A percentile compares a stretch with the other conserved stretches of the same genome.
Evolutionary conservation across 2,888 invertebrate species (phyloP).

Genomic region (Alcis repandata): DNA sequence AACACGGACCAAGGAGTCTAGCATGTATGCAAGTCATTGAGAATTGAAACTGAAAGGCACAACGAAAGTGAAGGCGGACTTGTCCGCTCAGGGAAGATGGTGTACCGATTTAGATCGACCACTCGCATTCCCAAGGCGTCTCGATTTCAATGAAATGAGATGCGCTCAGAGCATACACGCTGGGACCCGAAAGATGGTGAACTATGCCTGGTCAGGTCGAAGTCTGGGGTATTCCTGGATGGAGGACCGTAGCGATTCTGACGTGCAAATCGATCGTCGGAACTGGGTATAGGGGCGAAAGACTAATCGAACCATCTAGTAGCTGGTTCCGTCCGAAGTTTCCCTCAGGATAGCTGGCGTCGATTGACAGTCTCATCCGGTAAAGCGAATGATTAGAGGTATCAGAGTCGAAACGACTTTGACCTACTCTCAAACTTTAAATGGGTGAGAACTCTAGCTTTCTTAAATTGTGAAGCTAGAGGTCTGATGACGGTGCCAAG

Average conservation of each 20-base stretch:
- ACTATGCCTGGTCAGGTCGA: constrained; percentile 90
- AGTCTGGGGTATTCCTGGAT: constrained; percentile 90
- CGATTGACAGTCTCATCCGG: constrained; percentile 87
- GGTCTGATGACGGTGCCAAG: constrained; percentile 87
- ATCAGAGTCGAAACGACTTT: constrained; percentile 90
- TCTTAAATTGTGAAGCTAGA: constrained; percentile 85
- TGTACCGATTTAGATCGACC: constrained; percentile 66
- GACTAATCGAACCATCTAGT: constrained; percentile 92
- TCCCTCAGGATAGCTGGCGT: constrained; percentile 91
- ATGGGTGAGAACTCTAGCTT: constrained; percentile 90
- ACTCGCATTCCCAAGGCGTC: constrained; percentile 87
- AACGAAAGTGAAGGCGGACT: constrained; percentile 88
- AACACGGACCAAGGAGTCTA: constrained; percentile 71
- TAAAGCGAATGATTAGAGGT: constrained; percentile 92
- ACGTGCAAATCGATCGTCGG: constrained; percentile 93
- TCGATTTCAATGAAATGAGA: constrained; percentile 77
- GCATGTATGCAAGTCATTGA: constrained; percentile 90
- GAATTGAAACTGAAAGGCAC: constrained; percentile 87
- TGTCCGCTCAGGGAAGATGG: constrained; percentile 77
- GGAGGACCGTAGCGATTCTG: constrained; percentile 91
- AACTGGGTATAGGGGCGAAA: constrained; percentile 91
- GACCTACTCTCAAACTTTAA: constrained; percentile 93
- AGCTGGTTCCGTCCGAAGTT: constrained; percentile 92
- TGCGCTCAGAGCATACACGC: constrained; percentile 89
- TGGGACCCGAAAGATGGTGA: constrained; percentile 92